Conservation (phyloP, 2,113 vertebrate genomes). For the Pongo pygmaeus region DNA sequence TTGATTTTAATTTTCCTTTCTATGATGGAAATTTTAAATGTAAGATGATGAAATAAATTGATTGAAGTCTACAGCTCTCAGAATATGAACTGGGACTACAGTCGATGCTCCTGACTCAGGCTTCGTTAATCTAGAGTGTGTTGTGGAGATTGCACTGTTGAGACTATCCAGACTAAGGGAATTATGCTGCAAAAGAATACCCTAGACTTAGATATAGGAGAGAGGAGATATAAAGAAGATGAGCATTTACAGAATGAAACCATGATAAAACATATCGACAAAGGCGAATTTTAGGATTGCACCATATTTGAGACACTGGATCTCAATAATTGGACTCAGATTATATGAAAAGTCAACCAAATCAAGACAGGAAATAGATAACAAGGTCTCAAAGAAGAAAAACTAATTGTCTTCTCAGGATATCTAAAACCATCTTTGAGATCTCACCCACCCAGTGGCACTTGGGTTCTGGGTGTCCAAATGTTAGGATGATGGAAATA, state of each 20-base stretch:
- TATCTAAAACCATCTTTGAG: background rate
- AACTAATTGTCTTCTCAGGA: background rate
- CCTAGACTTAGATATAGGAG: background rate
- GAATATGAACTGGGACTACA: background rate
- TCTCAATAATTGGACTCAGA: background rate
- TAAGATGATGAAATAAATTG: background rate
- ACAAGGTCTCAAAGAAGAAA: background rate
- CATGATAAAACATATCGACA: background rate
- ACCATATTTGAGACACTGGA: background rate
- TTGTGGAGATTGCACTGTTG: background rate
- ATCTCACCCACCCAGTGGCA: background rate
- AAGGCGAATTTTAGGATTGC: background rate
- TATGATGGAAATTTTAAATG: background rate
- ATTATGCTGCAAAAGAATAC: background rate
- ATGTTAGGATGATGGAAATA: background rate
- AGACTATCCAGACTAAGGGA: background rate
- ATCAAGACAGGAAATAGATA: background rate
- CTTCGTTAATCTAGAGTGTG: background rate
- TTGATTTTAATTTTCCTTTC: background rate
- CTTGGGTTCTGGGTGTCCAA: background rate
- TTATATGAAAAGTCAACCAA: background rate
- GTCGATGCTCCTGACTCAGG: background rate
- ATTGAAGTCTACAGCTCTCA: background rate
- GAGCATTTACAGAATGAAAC: background rate
- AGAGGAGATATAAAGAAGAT: background rate